A percentile compares a stretch with the other conserved stretches of the same genome.
phyloP scores from a whole-genome alignment of 2,888 invertebrate genomes.

The Tipula unca region DNA sequence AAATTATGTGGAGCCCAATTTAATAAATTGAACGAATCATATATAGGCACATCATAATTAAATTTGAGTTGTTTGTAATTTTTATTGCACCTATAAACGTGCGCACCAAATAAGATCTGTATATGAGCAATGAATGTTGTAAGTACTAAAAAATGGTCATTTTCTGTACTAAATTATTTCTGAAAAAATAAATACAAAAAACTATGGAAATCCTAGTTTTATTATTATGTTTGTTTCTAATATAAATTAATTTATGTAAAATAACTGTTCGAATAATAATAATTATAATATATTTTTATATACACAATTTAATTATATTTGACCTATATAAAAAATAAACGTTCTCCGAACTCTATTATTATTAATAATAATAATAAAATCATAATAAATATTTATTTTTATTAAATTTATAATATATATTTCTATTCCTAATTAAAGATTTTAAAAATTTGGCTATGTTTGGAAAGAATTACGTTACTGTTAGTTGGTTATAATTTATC shows the following conservation, averaged over 20 bases:
- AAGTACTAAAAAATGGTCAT: not conserved
- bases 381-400: not conserved
- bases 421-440: not conserved
- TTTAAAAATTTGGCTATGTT: not conserved
- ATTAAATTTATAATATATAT: not conserved
- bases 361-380: not conserved
- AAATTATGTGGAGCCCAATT: not conserved
- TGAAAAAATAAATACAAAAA: not conserved
- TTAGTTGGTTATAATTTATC: too few species aligned
- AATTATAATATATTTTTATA: not conserved
- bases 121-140: not conserved
- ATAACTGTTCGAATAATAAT: not conserved
- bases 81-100: not conserved
- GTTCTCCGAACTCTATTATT: not conserved
- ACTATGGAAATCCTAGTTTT: not conserved
- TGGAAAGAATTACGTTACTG: not conserved
- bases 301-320: not conserved
- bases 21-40: not conserved
- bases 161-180: not conserved
- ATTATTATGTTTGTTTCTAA: not conserved
- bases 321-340: conserved; percentile 16
- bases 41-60: too few species aligned
- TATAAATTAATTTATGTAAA: conserved; percentile 3
- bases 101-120: not conserved
- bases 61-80: not conserved